These are phyloP conservation scores for Ardeotis arabs DNA, from an alignment of 2,113 vertebrate species.

Conservation along the genomic window DNA sequence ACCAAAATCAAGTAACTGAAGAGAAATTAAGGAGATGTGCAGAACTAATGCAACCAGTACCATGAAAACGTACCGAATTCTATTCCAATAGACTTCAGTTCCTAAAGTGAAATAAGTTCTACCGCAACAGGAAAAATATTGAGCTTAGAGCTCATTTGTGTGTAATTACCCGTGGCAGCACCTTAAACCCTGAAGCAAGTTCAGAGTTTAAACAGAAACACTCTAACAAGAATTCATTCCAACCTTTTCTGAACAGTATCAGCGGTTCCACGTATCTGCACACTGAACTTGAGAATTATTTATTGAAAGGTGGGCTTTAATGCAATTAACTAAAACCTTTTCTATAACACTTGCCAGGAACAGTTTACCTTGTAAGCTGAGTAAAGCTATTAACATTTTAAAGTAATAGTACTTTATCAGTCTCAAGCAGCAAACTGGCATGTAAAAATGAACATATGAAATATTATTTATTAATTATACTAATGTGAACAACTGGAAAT, in stretches of 20 bases:
- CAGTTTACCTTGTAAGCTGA: neutral
- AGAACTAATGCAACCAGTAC: neutral
- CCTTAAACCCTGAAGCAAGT: neutral
- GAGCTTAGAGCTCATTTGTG: neutral
- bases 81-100: neutral
- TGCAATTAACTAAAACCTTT: neutral
- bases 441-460: neutral
- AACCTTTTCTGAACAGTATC: neutral
- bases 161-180: neutral
- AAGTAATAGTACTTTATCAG: constrained; percentile 5
- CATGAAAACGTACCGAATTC: neutral
- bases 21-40: neutral
- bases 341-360: neutral
- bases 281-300: neutral
- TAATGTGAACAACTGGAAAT: neutral
- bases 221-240: neutral
- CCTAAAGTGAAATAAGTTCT: neutral
- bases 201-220: neutral
- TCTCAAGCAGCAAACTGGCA: neutral
- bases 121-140: neutral
- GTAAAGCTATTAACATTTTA: constrained; percentile 17
- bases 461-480: neutral
- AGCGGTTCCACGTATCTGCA: neutral
- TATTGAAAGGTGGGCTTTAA: neutral
- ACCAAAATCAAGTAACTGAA: neutral